Evolutionary conservation across 2,113 vertebrate genomes (phyloP), one percentile per base, ranked within the genome.

Genomic region (Rousettus leschenaultii): DNA sequence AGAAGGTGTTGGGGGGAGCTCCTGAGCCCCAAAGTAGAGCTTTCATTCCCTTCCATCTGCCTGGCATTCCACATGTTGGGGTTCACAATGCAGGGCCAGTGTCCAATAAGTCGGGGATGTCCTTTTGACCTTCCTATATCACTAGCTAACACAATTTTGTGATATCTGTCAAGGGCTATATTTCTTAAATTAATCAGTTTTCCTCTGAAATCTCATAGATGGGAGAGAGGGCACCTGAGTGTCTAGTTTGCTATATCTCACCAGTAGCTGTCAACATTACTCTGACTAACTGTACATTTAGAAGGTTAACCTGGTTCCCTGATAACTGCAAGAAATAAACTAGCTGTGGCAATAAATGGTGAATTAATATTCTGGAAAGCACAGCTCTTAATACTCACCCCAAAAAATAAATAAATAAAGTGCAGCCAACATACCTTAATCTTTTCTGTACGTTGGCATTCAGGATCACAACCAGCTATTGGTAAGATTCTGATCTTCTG

Each of bases 401-500:
- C 48, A 12, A 12, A 26, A 4, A 73, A 21, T 61, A 83, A 28
- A 5, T 35, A 43, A 55, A 30, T 33, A 74, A 66, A 88, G 24
- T 15, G 28, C 13, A 89, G 43, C 12, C 26, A 19, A 57, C 28
- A 3, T 97, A 99, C 99, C 99, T 99, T 99, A 83, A 99, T 99
- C 99, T 99, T 99, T 97, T 99, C 99, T 33, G 98, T 99, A 84
- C 99, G 99, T 70, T 99, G 99, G 26, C 99, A 99, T 97, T 99
- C 99, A 0, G 99, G 99, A 91, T 99, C 99, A 1, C 99, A 97
- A 35, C 99, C 99, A 3, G 99, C 99, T 98, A 99, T 99, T 7
- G 99, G 99, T 68, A 99, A 98, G 96, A 99, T 99, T 80, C 99
- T 98, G 80, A 99, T 99, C 98, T 99, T 99, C 98, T 99, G 99